These are phyloP conservation scores for Battus philenor DNA, from an alignment of 1,140 invertebrate genomes.

Conservation along the genomic window DNA sequence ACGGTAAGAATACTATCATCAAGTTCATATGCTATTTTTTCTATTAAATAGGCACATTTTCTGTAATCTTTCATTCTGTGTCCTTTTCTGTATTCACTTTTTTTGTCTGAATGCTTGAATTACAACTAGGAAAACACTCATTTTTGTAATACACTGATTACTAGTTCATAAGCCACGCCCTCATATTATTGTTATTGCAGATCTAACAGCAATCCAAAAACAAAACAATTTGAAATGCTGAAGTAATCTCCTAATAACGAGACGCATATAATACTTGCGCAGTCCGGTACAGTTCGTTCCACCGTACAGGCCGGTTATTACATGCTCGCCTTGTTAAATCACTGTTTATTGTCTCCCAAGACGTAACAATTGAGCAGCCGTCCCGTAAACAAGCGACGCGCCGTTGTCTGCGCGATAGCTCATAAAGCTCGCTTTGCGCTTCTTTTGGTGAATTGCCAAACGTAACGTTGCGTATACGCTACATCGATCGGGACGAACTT, in stretches of 20 bases:
- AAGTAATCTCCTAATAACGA: background rate
- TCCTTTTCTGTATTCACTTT: too few species aligned
- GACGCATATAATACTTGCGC: background rate
- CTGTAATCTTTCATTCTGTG: too few species aligned
- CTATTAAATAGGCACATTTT: too few species aligned
- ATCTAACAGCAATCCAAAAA: too few species aligned
- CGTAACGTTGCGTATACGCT: background rate
- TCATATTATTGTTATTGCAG: background rate
- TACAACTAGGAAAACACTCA: too few species aligned
- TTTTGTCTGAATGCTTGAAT: too few species aligned
- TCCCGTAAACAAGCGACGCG: constrained; percentile 10
- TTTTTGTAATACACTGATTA: too few species aligned
- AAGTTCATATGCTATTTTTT: too few species aligned
- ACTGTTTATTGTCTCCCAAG: constrained; percentile 14
- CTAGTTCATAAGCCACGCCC: too few species aligned
- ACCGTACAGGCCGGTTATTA: constrained; percentile 2
- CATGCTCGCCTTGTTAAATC: constrained; percentile 7
- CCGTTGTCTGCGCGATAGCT: background rate
- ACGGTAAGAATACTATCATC: too few species aligned
- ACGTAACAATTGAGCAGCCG: constrained; percentile 14
- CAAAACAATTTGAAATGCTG: too few species aligned
- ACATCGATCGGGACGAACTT: background rate
- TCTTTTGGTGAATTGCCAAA: constrained; percentile 12
- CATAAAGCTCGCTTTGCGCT: constrained; percentile 5
- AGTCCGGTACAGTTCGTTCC: background rate